Evolutionary conservation across 2,888 invertebrate genomes (phyloP).

Genomic region (Drosophila cracens): DNA sequence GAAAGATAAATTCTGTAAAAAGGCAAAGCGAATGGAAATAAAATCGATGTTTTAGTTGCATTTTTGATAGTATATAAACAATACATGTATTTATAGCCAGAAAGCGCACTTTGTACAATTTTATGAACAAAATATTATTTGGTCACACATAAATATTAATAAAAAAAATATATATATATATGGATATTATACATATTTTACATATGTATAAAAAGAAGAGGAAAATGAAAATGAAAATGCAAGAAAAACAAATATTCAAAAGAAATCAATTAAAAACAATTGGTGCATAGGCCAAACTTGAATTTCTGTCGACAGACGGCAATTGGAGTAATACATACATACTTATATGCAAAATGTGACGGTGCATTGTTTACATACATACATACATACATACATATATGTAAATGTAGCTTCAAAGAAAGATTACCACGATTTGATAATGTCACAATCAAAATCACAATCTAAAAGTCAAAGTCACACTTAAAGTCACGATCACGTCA

Average conservation of each 20-base stretch:
- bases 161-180: slow-evolving; percentile 19
- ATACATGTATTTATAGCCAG: slow-evolving; percentile 33
- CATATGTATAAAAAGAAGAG: slow-evolving; percentile 1
- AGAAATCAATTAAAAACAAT: slow-evolving; percentile 25
- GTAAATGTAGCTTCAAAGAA: slow-evolving; percentile 37
- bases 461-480: background rate
- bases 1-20: slow-evolving; percentile 34
- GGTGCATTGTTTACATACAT: slow-evolving; percentile 7
- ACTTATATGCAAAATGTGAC: slow-evolving; percentile 24
- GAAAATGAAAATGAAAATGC: slow-evolving; percentile 8
- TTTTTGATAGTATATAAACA: slow-evolving; percentile 52
- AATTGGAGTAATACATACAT: slow-evolving; percentile 2
- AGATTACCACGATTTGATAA: slow-evolving; percentile 31
- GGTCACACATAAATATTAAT: slow-evolving; percentile 34
- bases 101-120: slow-evolving; percentile 79
- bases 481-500: slow-evolving; percentile 18
- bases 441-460: slow-evolving; percentile 13
- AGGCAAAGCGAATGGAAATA: slow-evolving; percentile 15
- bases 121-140: slow-evolving; percentile 53
- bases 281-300: slow-evolving; percentile 34
- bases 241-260: background rate
- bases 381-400: slow-evolving; percentile 14
- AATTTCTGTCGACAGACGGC: slow-evolving; percentile 14
- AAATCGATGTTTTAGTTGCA: slow-evolving; percentile 37
- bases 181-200: slow-evolving; percentile 24